A percentile compares a stretch with the other conserved stretches of the same genome.
Evolutionary conservation across 2,888 invertebrate species (phyloP).

Genomic region (Eledona agricola): DNA sequence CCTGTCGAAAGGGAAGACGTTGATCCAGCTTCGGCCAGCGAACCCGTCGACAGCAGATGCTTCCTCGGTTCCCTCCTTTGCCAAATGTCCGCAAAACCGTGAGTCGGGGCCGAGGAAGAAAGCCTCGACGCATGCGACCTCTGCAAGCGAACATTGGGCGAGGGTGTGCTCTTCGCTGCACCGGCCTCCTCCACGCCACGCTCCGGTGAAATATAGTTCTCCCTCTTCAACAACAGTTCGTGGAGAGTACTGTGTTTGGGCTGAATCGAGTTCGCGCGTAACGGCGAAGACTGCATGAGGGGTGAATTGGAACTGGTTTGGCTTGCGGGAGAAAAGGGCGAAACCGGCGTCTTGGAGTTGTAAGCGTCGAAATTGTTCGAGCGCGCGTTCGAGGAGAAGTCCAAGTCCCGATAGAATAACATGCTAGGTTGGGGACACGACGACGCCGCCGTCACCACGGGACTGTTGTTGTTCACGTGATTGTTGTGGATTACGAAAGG

Average conservation of each 20-base stretch:
- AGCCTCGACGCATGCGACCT: slow-evolving; percentile 69
- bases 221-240: slow-evolving; percentile 75
- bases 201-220: slow-evolving; percentile 66
- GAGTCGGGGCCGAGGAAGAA: slow-evolving; percentile 88
- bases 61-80: slow-evolving; percentile 86
- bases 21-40: slow-evolving; percentile 84
- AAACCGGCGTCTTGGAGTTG: slow-evolving; percentile 53
- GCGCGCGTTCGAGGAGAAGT: slow-evolving; percentile 59
- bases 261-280: slow-evolving; percentile 54
- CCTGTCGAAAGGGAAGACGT: slow-evolving; percentile 84
- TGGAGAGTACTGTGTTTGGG: slow-evolving; percentile 66
- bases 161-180: slow-evolving; percentile 62
- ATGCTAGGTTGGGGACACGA: slow-evolving; percentile 53
- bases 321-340: slow-evolving; percentile 73
- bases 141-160: slow-evolving; percentile 37
- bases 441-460: slow-evolving; percentile 45
- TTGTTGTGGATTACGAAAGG: slow-evolving; percentile 47
- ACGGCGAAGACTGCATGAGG: slow-evolving; percentile 62
- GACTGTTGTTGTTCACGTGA: slow-evolving; percentile 51
- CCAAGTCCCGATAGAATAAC: slow-evolving; percentile 55
- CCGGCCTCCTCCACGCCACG: slow-evolving; percentile 70
- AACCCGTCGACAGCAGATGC: slow-evolving; percentile 85
- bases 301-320: slow-evolving; percentile 73
- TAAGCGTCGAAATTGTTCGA: slow-evolving; percentile 65
- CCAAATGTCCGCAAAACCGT: slow-evolving; percentile 86